Base-by-base conservation (phyloP, 2,888 invertebrate genomes). In the Stenichneumon culpator region DNA sequence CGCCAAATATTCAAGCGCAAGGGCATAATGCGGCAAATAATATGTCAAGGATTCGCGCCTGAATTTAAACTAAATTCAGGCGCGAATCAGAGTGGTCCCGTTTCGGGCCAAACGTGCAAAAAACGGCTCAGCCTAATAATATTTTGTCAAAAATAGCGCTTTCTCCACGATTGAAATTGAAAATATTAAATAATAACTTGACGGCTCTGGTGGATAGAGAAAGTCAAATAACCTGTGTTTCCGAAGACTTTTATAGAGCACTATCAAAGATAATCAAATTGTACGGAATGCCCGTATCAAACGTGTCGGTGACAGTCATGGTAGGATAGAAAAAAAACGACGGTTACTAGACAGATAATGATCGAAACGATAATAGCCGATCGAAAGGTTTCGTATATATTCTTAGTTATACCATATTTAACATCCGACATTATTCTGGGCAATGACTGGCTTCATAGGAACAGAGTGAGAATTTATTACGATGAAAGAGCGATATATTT, bases 371-470 rank as follows among this genome's bases (percentile, higher is more conserved):
- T 25, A 19, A 44, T 82, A 2, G 82, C 36, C 3, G 22, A 36
- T 19, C 28, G 25, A 14, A 54, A 14, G 1, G 57, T 69, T n/a
- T 22, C 44, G 0, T 11, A 60, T 28, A 16, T 57, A 0, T 74
- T 79, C 52, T 25, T 83, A 14, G 78, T 83, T 0, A 54, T 83
- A 1, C 74, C 83, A 0, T 69, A 60, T 50, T 28, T 79, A 11
- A 79, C 83, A 4, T 69, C 73, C 9, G 70, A 74, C 16, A 25
- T 80, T 3, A 84, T 84, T 36, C 50, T 84, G 7, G 79, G 83
- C 9, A 83, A 54, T 44, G 83, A 73, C 25, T 83, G 79, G 79
- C 47, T 83, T 1, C 16, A 57, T 4, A 39, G 16, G 16, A 74
- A 83, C 65, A 36, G 22, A 16, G 74, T n/a, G 5, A 32, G 54